phyloP scores from a whole-genome alignment of 1,140 invertebrate species.

The Whitmania pigra region DNA sequence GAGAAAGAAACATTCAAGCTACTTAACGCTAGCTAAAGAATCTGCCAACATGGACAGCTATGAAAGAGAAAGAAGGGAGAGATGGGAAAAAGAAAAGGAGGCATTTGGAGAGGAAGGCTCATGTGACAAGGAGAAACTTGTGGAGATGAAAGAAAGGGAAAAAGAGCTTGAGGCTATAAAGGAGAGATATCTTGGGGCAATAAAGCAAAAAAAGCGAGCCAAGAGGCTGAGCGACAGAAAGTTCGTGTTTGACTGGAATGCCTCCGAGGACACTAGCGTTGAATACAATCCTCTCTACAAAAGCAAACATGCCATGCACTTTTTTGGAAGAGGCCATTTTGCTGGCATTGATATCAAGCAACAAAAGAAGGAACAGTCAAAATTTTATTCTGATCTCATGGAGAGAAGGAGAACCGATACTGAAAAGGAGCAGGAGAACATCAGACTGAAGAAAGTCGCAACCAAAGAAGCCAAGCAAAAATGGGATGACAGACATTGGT shows the following conservation, averaged over 20 bases:
- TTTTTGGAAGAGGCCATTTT: conserved; percentile 91
- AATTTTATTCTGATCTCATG: conserved; percentile 91
- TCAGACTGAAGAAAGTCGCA: conserved; percentile 81
- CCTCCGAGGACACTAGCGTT: conserved; percentile 87
- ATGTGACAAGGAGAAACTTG: conserved; percentile 4
- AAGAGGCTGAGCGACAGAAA: conserved; percentile 89
- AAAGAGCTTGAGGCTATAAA: conserved; percentile 15
- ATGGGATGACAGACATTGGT: conserved; percentile 98
- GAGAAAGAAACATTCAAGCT: conserved; percentile 51
- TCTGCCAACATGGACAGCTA: conserved; percentile 17
- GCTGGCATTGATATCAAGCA: conserved; percentile 82
- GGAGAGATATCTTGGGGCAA: conserved; percentile 79
- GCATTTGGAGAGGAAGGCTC: not conserved
- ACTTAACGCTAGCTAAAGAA: conserved; percentile 51
- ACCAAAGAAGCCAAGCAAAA: conserved; percentile 94
- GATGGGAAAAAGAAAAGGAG: conserved; percentile 9
- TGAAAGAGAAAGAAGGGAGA: conserved; percentile 8
- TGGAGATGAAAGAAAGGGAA: conserved; percentile 15
- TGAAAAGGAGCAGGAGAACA: conserved; percentile 94
- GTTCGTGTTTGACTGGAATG: conserved; percentile 99
- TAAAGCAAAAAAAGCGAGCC: conserved; percentile 79
- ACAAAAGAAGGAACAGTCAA: conserved; percentile 91
- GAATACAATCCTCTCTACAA: conserved; percentile 97
- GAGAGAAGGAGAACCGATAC: conserved; percentile 87
- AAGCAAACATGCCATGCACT: conserved; percentile 84